Conservation (phyloP, 2,888 invertebrate species). For the Lucinisca nassula region DNA sequence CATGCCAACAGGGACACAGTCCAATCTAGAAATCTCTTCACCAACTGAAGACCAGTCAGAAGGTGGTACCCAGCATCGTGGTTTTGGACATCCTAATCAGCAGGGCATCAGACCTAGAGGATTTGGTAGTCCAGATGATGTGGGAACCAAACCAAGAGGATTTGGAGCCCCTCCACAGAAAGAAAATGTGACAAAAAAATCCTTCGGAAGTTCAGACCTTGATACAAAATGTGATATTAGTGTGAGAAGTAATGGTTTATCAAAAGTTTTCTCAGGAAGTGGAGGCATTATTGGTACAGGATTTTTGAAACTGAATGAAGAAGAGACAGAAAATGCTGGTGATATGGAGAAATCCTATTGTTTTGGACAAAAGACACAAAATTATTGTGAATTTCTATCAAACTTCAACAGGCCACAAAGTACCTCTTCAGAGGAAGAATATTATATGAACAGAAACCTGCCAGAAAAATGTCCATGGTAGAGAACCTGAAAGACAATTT, state of each 20-base stretch:
- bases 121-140: neutral
- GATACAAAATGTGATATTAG: constrained; percentile 43
- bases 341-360: neutral
- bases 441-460: constrained; percentile 4
- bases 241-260: constrained; percentile 13
- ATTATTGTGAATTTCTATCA: neutral
- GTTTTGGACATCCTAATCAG: neutral
- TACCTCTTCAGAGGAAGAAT: neutral
- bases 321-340: neutral
- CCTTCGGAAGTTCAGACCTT: constrained; percentile 4
- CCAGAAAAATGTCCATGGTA: constrained; percentile 42
- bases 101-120: neutral
- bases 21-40: neutral
- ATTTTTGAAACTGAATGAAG: neutral
- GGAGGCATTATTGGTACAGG: neutral
- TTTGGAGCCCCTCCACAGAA: neutral
- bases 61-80: neutral
- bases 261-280: neutral
- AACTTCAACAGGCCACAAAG: neutral
- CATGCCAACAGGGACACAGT: neutral
- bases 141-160: neutral
- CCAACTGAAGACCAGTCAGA: neutral
- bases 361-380: neutral
- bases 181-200: neutral
- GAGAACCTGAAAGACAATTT: too few species aligned